Evolutionary conservation across 2,888 invertebrate genomes (phyloP).

Genomic region (Hypselothyrea guttata): DNA sequence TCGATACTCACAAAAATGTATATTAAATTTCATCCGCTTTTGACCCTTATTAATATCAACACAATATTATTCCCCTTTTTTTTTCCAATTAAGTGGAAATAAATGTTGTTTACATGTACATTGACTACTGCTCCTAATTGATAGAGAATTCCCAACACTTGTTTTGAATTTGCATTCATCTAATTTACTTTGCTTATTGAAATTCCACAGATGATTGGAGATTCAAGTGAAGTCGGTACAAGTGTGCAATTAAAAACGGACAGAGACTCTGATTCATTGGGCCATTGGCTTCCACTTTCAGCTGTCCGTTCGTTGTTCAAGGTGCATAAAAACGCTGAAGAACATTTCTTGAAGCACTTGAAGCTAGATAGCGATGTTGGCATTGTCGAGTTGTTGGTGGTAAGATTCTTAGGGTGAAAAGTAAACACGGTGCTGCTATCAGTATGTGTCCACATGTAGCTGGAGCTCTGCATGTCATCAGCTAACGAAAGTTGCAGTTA

Average conservation of each 20-base stretch:
- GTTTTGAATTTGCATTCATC: constrained; percentile 46
- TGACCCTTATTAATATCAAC: no score
- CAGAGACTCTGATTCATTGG: constrained; percentile 2
- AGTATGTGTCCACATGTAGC: constrained; percentile 23
- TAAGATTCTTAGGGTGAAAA: constrained; percentile 41
- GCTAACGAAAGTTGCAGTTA: constrained; percentile 61
- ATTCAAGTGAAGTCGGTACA: constrained; percentile 2
- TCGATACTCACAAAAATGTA: no score
- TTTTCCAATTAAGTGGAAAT: constrained; percentile 44
- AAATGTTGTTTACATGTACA: constrained; percentile 24
- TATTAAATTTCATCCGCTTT: no score
- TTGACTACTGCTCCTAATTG: constrained; percentile 50
- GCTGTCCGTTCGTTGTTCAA: constrained; percentile 30
- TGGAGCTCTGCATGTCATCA: constrained; percentile 70
- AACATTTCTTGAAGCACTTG: constrained; percentile 10
- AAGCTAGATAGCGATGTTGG: constrained; percentile 1
- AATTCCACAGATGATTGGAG: constrained; percentile 1
- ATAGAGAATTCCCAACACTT: constrained; percentile 48
- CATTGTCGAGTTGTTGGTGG: constrained; percentile 14
- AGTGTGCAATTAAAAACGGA: constrained; percentile 46
- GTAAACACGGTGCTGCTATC: constrained; percentile 11
- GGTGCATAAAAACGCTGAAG: constrained; percentile 34
- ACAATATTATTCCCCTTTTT: background rate
- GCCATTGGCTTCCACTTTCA: constrained; percentile 35
- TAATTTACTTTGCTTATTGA: constrained; percentile 13